These are phyloP conservation scores for Coelopa frigida DNA, from an alignment of 1,140 invertebrate species.

Conservation along the genomic window DNA sequence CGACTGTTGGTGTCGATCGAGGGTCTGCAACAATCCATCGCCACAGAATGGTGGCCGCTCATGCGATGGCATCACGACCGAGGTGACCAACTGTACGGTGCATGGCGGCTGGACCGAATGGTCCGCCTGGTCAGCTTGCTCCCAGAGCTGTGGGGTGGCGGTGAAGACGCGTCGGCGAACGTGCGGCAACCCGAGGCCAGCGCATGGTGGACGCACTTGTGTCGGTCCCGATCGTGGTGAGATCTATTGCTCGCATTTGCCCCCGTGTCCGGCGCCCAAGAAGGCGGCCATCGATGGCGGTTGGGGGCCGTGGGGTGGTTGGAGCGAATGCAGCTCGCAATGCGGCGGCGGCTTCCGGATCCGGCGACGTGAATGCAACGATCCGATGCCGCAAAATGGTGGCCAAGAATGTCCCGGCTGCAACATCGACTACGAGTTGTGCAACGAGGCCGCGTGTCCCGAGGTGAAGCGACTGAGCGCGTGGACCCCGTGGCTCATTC, in stretches of 20 bases:
- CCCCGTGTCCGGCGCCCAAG: conserved; percentile 64
- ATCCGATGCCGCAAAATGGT: conserved; percentile 55
- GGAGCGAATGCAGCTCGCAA: conserved; percentile 53
- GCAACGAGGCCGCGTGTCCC: conserved; percentile 61
- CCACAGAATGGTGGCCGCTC: conserved; percentile 66
- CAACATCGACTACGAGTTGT: conserved; percentile 56
- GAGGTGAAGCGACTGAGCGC: conserved; percentile 58
- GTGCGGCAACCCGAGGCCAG: conserved; percentile 76
- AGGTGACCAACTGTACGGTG: conserved; percentile 69
- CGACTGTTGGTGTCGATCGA: conserved; percentile 67
- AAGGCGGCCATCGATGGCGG: conserved; percentile 59
- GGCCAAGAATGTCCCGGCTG: conserved; percentile 63
- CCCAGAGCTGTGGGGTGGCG: conserved; percentile 66
- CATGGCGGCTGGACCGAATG: conserved; percentile 83
- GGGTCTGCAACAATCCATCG: conserved; percentile 75
- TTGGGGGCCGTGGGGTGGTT: conserved; percentile 67
- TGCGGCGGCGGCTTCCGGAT: conserved; percentile 50
- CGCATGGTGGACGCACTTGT: conserved; percentile 75
- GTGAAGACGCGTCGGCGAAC: conserved; percentile 70
- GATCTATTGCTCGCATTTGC: conserved; percentile 67
- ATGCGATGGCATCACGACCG: conserved; percentile 55
- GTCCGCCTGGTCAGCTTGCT: conserved; percentile 82
- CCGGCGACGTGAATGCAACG: conserved; percentile 53
- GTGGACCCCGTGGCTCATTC: conserved; percentile 73
- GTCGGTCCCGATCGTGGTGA: conserved; percentile 70